A percentile compares a stretch with the other conserved stretches of the same genome.
phyloP scores from a whole-genome alignment of 2,797 vertebrate genomes.

The Smutsia temminckii region DNA sequence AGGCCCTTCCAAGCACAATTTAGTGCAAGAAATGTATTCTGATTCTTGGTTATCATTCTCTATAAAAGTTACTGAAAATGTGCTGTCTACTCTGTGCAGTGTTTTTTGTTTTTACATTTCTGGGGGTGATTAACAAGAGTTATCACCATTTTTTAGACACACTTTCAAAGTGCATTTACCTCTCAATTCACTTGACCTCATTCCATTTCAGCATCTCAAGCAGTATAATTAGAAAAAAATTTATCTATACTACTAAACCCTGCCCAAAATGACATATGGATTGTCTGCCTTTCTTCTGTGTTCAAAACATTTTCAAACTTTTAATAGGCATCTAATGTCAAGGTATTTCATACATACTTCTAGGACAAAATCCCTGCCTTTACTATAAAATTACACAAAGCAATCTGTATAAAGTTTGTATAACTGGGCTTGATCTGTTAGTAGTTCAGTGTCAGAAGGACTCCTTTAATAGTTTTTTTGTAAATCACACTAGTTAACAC shows the following conservation, averaged over 20 bases:
- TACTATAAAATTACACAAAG: conserved; percentile 50
- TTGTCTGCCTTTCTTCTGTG: conserved; percentile 35
- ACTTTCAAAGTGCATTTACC: conserved; percentile 30
- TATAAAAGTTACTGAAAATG: conserved; percentile 44
- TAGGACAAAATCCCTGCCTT: neutral
- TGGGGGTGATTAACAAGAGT: neutral
- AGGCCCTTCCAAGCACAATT: conserved; percentile 42
- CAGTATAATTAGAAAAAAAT: neutral
- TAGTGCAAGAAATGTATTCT: conserved; percentile 31
- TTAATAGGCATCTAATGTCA: neutral
- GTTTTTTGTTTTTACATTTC: neutral
- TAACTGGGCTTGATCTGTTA: conserved; percentile 58
- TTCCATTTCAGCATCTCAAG: conserved; percentile 23
- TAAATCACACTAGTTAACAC: conserved; percentile 37
- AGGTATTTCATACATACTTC: conserved; percentile 36
- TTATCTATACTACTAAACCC: neutral
- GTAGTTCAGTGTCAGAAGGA: conserved; percentile 42
- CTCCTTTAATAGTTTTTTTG: conserved; percentile 10
- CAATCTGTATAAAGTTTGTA: conserved; percentile 26
- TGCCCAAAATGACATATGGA: conserved; percentile 23
- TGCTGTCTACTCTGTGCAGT: conserved; percentile 6
- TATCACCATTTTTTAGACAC: neutral
- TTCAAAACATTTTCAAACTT: conserved; percentile 59
- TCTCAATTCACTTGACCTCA: conserved; percentile 10
- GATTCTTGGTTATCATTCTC: conserved; percentile 41